A percentile compares a stretch with the other conserved stretches of the same genome.
phyloP scores from a whole-genome alignment of 2,797 vertebrate genomes.

The Sebastes wilsoni region DNA sequence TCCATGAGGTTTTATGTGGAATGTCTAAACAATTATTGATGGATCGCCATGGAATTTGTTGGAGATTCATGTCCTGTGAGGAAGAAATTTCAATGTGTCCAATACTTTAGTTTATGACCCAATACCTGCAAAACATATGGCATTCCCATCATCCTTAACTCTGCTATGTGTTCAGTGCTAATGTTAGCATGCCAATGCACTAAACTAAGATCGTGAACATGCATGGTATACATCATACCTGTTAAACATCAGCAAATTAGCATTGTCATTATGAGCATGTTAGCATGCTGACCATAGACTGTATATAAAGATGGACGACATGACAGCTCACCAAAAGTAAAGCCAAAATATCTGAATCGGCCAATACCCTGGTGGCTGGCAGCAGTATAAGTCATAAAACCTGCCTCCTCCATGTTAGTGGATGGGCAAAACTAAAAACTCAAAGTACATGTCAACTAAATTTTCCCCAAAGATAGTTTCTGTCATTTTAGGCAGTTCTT shows the following conservation, averaged over 20 bases:
- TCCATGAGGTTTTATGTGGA: background rate
- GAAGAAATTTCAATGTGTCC: background rate
- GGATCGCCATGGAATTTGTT: background rate
- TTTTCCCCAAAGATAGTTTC: too few relatives aligned
- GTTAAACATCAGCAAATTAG: background rate
- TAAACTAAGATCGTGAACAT: background rate
- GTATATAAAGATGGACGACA: too few relatives aligned
- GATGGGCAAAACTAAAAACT: too few relatives aligned
- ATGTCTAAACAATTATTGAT: background rate
- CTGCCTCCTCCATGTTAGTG: too few relatives aligned
- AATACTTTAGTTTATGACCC: background rate
- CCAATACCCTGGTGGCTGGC: too few relatives aligned
- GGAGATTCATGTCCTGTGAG: background rate
- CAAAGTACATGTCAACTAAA: too few relatives aligned
- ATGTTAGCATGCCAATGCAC: background rate
- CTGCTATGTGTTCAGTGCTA: background rate
- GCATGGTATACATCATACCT: background rate
- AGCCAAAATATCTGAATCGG: too few relatives aligned
- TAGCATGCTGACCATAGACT: too few relatives aligned
- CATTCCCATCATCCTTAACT: background rate
- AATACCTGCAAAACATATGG: background rate
- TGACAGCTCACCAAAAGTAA: too few relatives aligned
- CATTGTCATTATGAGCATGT: background rate
- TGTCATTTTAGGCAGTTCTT: too few relatives aligned
- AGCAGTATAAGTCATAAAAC: too few relatives aligned